Evolutionary conservation across 2,888 invertebrate species (phyloP), one percentile per base, ranked within the genome.

Genomic region (Lepas anatifera): DNA sequence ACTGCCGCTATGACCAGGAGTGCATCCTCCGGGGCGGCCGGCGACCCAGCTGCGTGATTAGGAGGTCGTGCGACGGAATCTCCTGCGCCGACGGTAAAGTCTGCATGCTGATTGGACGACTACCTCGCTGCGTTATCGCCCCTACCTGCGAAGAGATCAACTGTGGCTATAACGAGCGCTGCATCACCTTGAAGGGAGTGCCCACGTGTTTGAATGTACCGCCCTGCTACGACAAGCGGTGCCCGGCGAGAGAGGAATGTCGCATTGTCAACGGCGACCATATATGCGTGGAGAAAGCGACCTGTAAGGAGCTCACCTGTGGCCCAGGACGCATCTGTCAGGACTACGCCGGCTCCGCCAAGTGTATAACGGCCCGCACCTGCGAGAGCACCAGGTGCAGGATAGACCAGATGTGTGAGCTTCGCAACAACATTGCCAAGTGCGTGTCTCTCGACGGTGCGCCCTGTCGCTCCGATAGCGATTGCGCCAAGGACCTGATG

Each of bases 1-100:
- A 35, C 58, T 58, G 58, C 58, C 58, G 58, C 22, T 58, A 58
- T 35, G 58, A 58, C 58, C 58, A 58, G 35, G 18, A 35, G 13
- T 58, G 58, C 32, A 22, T 35, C 22, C 16, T 35, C 7, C 7
- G 29, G 8, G 1, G 16, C 22, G 3, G 22, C 35, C 22, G 58
- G 10, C 58, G 6, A 22, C 58, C 58, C 32, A 32, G 58, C 58
- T 58, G 58, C 8, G 16, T 22, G 7, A 58, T 58, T 22, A 32
- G 58, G 8, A 32, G 58, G 32, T 58, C 58, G 32, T 58, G 58
- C 58, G 58, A 58, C 22, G 58, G 58, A 25, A 25, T 58, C 58
- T 22, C 32, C 22, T 58, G 58, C 35, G 35, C 32, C 22, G 22
- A 2, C 22, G 58, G 58, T 35, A 58, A 58, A 35, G 58, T 58